Conservation (phyloP, 2,797 vertebrate genomes). For the Philypnodon macrostomus region DNA sequence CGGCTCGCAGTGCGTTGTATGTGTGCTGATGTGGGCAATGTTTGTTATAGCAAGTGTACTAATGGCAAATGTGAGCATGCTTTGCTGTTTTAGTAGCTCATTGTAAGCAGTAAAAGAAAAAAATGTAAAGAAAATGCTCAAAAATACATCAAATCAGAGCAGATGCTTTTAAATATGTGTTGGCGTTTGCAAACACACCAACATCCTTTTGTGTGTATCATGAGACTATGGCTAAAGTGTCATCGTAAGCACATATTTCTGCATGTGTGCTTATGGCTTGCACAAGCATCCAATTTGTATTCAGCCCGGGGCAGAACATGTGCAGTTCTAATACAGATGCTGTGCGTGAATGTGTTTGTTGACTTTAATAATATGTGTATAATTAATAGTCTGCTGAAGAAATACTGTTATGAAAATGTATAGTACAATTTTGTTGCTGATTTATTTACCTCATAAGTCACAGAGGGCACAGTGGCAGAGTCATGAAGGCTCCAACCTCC, state of each 20-base stretch:
- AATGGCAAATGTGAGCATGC: not conserved
- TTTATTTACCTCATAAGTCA: not conserved
- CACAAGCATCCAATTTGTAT: conserved; percentile 50
- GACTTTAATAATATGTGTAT: not conserved
- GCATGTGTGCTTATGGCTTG: conserved; percentile 28
- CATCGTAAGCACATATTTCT: conserved; percentile 27
- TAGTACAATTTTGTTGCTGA: not conserved
- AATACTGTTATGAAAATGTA: not conserved
- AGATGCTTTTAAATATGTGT: not conserved
- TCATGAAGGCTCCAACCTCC: too few relatives aligned
- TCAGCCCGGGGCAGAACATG: conserved; percentile 17
- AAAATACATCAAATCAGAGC: not conserved
- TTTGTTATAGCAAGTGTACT: conserved; percentile 18
- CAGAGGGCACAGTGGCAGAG: too few relatives aligned
- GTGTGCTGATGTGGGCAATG: conserved; percentile 34
- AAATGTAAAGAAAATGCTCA: not conserved
- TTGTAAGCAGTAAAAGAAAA: too few relatives aligned
- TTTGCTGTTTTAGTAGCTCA: not conserved
- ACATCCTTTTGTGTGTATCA: conserved; percentile 32
- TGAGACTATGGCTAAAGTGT: conserved; percentile 29
- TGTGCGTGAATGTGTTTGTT: not conserved
- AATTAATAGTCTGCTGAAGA: conserved; percentile 9
- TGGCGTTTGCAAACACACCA: conserved; percentile 5
- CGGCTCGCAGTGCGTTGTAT: conserved; percentile 27
- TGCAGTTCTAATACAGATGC: conserved; percentile 2